Conservation (phyloP, 1,140 invertebrate genomes). For the Leptinotarsa undecemlineata region DNA sequence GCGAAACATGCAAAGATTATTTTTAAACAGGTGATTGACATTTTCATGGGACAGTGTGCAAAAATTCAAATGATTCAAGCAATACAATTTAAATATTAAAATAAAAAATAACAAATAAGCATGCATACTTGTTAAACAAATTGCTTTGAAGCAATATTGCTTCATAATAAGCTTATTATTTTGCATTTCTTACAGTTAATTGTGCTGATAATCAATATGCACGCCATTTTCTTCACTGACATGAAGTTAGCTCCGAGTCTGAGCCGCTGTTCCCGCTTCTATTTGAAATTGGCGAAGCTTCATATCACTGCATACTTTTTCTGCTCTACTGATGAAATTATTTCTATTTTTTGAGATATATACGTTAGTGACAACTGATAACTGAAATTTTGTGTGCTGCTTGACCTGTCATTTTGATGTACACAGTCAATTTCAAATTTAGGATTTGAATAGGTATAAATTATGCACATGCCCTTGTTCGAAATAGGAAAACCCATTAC, state of each 20-base stretch:
- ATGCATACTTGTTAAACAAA: slow-evolving; percentile 35
- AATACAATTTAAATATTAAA: slow-evolving; percentile 25
- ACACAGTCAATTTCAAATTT: too few species aligned
- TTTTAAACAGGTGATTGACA: slow-evolving; percentile 34
- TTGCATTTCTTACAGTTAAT: slow-evolving; percentile 49
- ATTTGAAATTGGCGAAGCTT: slow-evolving; percentile 14
- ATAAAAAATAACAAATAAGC: slow-evolving; percentile 34
- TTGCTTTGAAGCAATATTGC: slow-evolving; percentile 36
- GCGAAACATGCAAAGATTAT: slow-evolving; percentile 26
- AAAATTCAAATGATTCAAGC: slow-evolving; percentile 26
- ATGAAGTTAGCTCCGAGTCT: slow-evolving; percentile 35
- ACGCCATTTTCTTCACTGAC: slow-evolving; percentile 47
- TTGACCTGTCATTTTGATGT: too few species aligned
- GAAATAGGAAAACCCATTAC: too few species aligned
- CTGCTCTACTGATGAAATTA: too few species aligned
- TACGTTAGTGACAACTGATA: too few species aligned
- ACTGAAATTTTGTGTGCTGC: too few species aligned
- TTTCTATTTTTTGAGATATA: too few species aligned
- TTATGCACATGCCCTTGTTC: too few species aligned
- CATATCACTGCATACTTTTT: too few species aligned
- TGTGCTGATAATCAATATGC: slow-evolving; percentile 46
- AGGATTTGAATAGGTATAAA: too few species aligned
- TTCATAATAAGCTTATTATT: slow-evolving; percentile 45
- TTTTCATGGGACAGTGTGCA: slow-evolving; percentile 31
- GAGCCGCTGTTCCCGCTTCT: slow-evolving; percentile 7